phyloP scores from a whole-genome alignment of 2,113 vertebrate species.

The Saguinus midas region DNA sequence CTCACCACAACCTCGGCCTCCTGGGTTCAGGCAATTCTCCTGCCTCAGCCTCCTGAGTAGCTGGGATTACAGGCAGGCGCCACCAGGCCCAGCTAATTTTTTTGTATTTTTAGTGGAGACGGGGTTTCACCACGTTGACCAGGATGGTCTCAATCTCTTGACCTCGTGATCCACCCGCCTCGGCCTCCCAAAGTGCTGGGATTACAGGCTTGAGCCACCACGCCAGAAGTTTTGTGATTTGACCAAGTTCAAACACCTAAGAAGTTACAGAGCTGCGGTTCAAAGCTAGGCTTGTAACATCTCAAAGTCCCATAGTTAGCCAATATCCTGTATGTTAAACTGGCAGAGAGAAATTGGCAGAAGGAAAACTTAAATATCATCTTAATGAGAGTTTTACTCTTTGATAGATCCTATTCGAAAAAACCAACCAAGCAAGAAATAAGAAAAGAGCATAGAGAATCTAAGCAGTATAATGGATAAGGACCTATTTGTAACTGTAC shows the following conservation, averaged over 20 bases:
- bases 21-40: too few relatives aligned
- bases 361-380: background rate
- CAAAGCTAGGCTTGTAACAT: background rate
- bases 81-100: too few relatives aligned
- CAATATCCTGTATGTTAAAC: background rate
- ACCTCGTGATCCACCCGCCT: too few relatives aligned
- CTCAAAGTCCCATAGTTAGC: background rate
- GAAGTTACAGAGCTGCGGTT: background rate
- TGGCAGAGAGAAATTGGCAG: background rate
- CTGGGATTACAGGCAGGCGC: too few relatives aligned
- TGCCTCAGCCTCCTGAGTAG: too few relatives aligned
- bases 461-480: background rate
- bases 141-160: too few relatives aligned
- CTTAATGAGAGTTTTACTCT: background rate
- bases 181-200: too few relatives aligned
- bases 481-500: fast-evolving
- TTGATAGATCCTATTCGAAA: background rate
- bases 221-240: background rate
- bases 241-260: background rate
- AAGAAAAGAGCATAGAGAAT: background rate
- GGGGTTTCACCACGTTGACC: too few relatives aligned
- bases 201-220: too few relatives aligned
- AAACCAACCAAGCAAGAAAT: background rate
- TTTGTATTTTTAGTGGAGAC: too few relatives aligned
- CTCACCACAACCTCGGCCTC: too few relatives aligned